Percentiles rank a stretch among this genome's conserved stretches.
phyloP scores from a whole-genome alignment of 2,797 vertebrate species.

The Hylomyscus alleni region DNA sequence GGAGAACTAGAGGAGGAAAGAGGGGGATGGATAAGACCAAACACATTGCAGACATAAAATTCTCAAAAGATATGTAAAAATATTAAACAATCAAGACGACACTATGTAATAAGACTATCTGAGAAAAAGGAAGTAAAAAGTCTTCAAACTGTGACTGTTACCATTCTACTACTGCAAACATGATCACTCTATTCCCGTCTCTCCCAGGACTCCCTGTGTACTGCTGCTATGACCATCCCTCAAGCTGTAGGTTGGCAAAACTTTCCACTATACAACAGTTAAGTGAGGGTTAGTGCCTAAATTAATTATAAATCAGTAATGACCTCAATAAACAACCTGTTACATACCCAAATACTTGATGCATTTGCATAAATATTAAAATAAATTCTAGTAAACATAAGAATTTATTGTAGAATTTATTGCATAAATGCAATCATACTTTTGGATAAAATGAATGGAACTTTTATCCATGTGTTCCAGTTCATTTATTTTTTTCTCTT shows the following conservation, averaged over 20 bases:
- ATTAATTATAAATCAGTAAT: background rate
- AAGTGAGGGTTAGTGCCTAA: constrained; percentile 28
- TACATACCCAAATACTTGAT: background rate
- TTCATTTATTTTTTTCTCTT: background rate
- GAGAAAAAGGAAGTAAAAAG: constrained; percentile 33
- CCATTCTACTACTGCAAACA: background rate
- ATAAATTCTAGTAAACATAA: background rate
- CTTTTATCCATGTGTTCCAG: constrained; percentile 8
- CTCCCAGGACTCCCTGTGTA: constrained; percentile 13
- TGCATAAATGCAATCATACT: background rate
- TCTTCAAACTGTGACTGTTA: background rate
- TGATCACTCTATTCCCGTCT: background rate
- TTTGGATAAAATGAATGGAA: constrained; percentile 28
- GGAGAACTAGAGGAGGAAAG: background rate
- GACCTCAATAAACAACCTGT: background rate
- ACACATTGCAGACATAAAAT: background rate
- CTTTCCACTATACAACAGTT: background rate
- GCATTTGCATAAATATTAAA: constrained; percentile 1
- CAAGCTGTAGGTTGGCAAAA: constrained; percentile 29
- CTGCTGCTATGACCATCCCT: background rate
- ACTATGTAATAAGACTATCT: background rate
- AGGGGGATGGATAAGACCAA: background rate
- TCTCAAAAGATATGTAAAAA: background rate
- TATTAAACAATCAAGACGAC: background rate
- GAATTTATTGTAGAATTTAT: background rate